Base-by-base conservation (phyloP, 2,113 vertebrate species). In the Triplophysa rosa region DNA sequence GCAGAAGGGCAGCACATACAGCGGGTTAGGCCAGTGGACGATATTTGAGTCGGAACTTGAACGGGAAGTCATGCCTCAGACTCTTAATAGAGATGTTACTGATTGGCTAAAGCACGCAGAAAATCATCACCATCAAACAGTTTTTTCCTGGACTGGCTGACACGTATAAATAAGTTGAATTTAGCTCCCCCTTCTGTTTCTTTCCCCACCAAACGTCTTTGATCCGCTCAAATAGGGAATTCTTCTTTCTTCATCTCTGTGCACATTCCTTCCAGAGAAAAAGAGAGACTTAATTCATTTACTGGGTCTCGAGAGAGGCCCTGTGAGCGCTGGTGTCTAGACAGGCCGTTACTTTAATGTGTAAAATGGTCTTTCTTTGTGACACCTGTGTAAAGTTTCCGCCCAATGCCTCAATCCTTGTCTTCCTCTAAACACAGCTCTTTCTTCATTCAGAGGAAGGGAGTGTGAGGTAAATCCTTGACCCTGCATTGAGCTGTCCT, bases 401-500 rank as follows among this genome's bases (percentile, higher is more conserved):
- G 14, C 26, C 74, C 61, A 42, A 37, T 13, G 40, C 17, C 61
- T 52, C 42, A 26, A 40, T 40, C n/a, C 73, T 66, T 72, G 56
- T 80, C 59, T 75, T 74, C 40, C 58, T 71, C 67, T 37, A 81
- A 82, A 87, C 83, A 84, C 87, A 85, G 90, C 86, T 87, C 86
- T 33, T 84, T 65, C 63, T 80, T 64, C 66, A n/a, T 81, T 81
- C 83, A 84, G 82, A 80, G 75, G 26, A 54, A 0, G 77, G 45
- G 69, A 80, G 78, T 24, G 29, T 73, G 54, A 58, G 77, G 54
- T 77, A 87, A 81, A 89, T 89, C 91, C 89, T 91, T 90, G 89
- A 90, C 90, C 92, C 84, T 79, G 69, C 80, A 82, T 90, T 54
- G 81, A 82, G 80, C 72, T 90, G 90, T 92, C 91, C 90, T 92